Evolutionary conservation across 2,888 invertebrate species (phyloP), one percentile per base, ranked within the genome.

Genomic region (Drosophila tanythrix): DNA sequence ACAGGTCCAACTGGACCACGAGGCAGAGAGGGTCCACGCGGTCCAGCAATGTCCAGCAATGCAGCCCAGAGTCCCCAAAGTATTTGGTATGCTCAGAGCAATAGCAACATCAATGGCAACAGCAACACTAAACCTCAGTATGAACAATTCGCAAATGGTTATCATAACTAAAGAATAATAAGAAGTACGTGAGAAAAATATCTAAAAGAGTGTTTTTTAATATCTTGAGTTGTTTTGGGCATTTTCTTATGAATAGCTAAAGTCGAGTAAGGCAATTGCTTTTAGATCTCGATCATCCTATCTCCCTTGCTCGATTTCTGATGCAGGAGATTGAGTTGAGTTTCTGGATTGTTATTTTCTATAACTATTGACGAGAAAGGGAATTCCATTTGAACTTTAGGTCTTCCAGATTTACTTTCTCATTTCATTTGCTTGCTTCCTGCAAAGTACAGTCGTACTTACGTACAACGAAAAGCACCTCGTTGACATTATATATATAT

Each of bases 1-100:
- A 66, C 76, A 0, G 87, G 87, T 0, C 70, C 74, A 11, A 57
- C 48, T 0, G 79, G 77, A 29, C 74, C 82, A 11, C 70, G 76
- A 2, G 82, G 82, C 58, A 33, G 63, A 1, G 75, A 79, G 0
- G 76, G 85, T 4, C 65, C 73, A 18, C 83, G 78, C 8, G 82
- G 78, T 0, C 63, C 1, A 31, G 88, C 3, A 1, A 21, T 21
- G 21, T 68, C 43, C 6, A 43, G 51, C 7, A 31, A 33, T 3
- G 21, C 67, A 5, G 10, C 48, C 0, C 75, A 76, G 25, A 68
- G 35, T 25, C 90, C 90, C 5, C 76, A 72, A 11, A 74, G 62
- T 52, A 38, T 88, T 60, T 88, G 88, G 88, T 88, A 74, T 53
- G 46, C 83, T 11, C 89, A 81, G 27, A 62, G 64, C 53, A 56